Percentiles rank a stretch among this genome's conserved stretches.
Evolutionary conservation across 30 jellyfish, hydroid and myxozoan genomes (phyloP).

Genomic region (Turritopsis dohrnii): DNA sequence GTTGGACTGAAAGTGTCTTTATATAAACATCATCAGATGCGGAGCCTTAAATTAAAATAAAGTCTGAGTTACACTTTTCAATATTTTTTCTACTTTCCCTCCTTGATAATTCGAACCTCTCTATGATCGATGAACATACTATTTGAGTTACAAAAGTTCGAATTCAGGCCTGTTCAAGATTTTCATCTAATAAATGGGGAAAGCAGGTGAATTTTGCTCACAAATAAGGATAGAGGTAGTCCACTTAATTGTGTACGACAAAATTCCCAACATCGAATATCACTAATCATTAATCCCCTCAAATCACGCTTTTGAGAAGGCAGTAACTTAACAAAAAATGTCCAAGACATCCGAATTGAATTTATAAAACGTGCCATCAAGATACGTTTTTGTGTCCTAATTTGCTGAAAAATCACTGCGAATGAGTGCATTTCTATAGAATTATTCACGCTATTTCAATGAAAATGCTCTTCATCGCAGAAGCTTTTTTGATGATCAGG

Average conservation of each 20-base stretch:
- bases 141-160: too few species aligned
- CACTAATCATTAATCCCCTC: too few species aligned
- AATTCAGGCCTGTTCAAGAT: not conserved
- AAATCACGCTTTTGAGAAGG: too few species aligned
- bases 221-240: not conserved
- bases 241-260: too few species aligned
- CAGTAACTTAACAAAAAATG: too few species aligned
- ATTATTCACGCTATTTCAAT: not conserved
- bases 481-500: not conserved
- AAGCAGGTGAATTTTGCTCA: not conserved
- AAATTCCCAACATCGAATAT: not conserved
- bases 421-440: too few species aligned
- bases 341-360: not conserved
- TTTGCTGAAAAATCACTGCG: too few species aligned
- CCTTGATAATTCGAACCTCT: not conserved
- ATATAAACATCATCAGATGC: not conserved
- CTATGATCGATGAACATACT: not conserved
- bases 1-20: not conserved
- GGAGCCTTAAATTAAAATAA: not conserved
- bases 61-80: not conserved
- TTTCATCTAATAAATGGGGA: not conserved
- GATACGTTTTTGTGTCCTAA: too few species aligned
- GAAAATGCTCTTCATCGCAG: not conserved
- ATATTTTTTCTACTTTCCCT: not conserved
- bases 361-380: not conserved